Conservation (phyloP, 2,113 vertebrate species). For the Nothobranchius furzeri region DNA sequence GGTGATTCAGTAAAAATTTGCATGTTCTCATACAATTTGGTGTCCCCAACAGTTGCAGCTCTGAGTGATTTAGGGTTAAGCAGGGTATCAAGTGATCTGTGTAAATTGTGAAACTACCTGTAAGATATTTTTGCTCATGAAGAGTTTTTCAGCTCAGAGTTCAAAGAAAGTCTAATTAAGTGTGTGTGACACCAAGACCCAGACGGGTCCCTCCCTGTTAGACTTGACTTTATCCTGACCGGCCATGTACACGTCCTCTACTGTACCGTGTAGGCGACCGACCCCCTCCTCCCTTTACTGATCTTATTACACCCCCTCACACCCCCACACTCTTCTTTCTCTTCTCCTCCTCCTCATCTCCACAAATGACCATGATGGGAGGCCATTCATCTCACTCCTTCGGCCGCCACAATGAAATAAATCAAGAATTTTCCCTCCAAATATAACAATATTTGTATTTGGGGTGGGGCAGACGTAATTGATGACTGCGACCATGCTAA, state of each 20-base stretch:
- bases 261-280: slow-evolving; percentile 25
- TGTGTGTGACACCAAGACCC: slow-evolving; percentile 30
- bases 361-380: slow-evolving; percentile 91
- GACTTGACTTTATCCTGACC: slow-evolving; percentile 39
- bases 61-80: too few relatives aligned
- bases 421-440: slow-evolving; percentile 91
- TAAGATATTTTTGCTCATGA: neutral
- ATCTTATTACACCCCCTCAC: slow-evolving; percentile 52
- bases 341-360: slow-evolving; percentile 75
- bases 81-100: neutral
- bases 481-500: slow-evolving; percentile 95
- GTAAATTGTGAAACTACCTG: slow-evolving; percentile 7
- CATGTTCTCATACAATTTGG: too few relatives aligned
- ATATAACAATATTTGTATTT: slow-evolving; percentile 99
- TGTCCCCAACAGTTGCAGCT: too few relatives aligned
- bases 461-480: slow-evolving; percentile 86
- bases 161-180: slow-evolving; percentile 54
- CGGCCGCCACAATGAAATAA: slow-evolving; percentile 94
- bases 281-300: slow-evolving; percentile 13
- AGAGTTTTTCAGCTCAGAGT: slow-evolving; percentile 17
- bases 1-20: too few relatives aligned
- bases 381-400: slow-evolving; percentile 97
- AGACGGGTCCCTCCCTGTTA: slow-evolving; percentile 35
- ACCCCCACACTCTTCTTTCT: slow-evolving; percentile 35
- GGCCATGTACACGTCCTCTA: slow-evolving; percentile 51